Base-by-base conservation (phyloP, 2,797 vertebrate genomes). In the Lacerta bilineata region DNA sequence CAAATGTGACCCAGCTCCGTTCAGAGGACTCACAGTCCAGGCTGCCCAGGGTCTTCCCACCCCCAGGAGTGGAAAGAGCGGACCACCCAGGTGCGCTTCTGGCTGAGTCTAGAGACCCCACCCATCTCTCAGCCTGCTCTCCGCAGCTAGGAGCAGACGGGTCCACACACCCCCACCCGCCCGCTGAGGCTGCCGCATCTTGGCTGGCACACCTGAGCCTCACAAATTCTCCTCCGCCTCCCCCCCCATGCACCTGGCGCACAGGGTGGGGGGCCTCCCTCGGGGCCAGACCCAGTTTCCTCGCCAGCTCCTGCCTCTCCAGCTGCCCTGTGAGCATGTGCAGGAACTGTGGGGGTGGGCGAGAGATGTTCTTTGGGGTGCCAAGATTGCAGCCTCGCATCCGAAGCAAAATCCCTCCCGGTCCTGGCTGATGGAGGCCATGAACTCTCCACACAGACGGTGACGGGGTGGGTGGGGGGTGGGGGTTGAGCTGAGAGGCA, bases 381-480 rank as follows among this genome's bases (percentile, higher is more conserved):
- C 39, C 43, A 20, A 5, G 43, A 39, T 15, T 10, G 64, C 72
- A 41, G 72, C 15, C 4, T 39, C 3, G 15, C 6, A 9, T 1
- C 1, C 2, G 4, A 39, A 33, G 4, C 27, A 36, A n/a, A 6
- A 33, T 8, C 64, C 29, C 36, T 2, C 76, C 0, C 18, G 6
- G 50, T 55, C 0, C 36, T 55, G 18, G 64, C 81, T 11, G 29
- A 10, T 18, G 41, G 39, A 83, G 25, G 76, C 13, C 76, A 17
- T 23, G 43, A 2, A 20, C 23, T 9, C 43, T 25, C 55, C 77
- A 66, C 61, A 66, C 5, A 66, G 64, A 27, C 64, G 3, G 25
- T 13, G 20, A 64, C 61, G 3, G 39, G 39, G 39, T 33, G 15
- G 61, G 18, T 0, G 23, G 64, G 20, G 64, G 25, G 20, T 29